Evolutionary conservation across 2,113 vertebrate genomes (phyloP), one percentile per base, ranked within the genome.

Genomic region (Sprattus sprattus): DNA sequence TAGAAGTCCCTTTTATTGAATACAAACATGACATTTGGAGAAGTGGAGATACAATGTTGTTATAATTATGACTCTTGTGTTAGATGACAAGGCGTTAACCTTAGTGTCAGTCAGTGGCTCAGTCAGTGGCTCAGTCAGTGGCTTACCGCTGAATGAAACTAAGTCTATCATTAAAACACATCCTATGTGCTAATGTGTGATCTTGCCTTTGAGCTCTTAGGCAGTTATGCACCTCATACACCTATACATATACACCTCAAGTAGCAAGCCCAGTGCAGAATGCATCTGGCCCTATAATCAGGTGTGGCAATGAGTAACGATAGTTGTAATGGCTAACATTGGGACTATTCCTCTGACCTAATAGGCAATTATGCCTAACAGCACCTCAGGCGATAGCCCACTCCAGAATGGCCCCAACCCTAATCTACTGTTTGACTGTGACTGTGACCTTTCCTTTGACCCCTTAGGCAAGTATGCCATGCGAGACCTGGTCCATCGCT

Each of bases 401-500:
- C 3, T 54, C 20, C 22, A 57, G 22, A 57, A 39, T 39, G 39
- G 39, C 1, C 39, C 39, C 39, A 39, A 2, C 39, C 39, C 39
- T 39, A 39, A 39, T 39, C 39, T 39, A 39, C 39, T 39, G 39
- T 39, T 39, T 39, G 39, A 39, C 39, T 39, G 39, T 39, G 39
- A 39, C 39, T 67, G 6, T 67, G n/a, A 4, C 4, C 39, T 57
- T 60, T 57, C 20, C 32, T 60, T 49, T 83, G 71, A 39, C 71
- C 71, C 32, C 16, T 83, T 83, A 96, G 98, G 98, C 92, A 99
- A 99, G 92, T 99, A 99, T 82, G 98, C 98, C 91, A 99, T 99
- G 98, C 95, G 98, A 91, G 98, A 99, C 92, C 95, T 99, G 90
- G 97, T 99, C 89, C 98, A 99, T 90, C 96, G 98, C 86, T 95